Base-by-base conservation (phyloP, 2,888 invertebrate species). In the Mythimna albipuncta region DNA sequence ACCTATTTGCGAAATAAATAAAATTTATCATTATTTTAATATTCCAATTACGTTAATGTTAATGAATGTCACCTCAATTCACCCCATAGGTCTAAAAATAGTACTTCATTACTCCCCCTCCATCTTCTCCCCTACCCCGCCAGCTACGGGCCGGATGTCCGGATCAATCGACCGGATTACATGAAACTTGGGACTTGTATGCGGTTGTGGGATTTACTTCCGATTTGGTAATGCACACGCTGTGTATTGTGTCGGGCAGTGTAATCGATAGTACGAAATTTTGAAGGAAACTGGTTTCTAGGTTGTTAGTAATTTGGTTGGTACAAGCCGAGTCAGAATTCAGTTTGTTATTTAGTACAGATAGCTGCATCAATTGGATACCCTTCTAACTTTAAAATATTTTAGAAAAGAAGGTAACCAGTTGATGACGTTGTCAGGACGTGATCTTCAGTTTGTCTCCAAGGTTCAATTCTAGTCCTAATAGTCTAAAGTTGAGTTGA, bases 101-200 rank as follows among this genome's bases (percentile, higher is more conserved):
- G 63, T 69, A 78, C 65, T 58, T 71, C 69, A 59, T 70, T 69
- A 66, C 65, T 50, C 9, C 35, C 41, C 19, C 21, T 19, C 7
- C 2, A 1, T 21, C 72, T 16, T 19, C n/a, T 19, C 6, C 19
- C 13, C 41, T 11, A 16, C 32, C 59, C 11, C 19, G 1, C 35
- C 64, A 26, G 61, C 11, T 55, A 64, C 47, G 44, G 26, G 21
- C 64, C 72, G 79, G 74, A 75, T 44, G 38, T 74, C 73, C 79
- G 86, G 82, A 77, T 75, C 77, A 84, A 84, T 85, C 70, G 68
- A 55, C 69, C 75, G 77, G 77, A 84, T 84, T 80, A 75, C 54
- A 38, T 41, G 71, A 64, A 75, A 50, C 70, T 54, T 57, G 59
- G 58, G 70, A 58, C 62, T 57, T 72, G 64, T 74, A 32, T 70